Base-by-base conservation (phyloP, 2,797 vertebrate genomes). In the Pangasius krempfi region DNA sequence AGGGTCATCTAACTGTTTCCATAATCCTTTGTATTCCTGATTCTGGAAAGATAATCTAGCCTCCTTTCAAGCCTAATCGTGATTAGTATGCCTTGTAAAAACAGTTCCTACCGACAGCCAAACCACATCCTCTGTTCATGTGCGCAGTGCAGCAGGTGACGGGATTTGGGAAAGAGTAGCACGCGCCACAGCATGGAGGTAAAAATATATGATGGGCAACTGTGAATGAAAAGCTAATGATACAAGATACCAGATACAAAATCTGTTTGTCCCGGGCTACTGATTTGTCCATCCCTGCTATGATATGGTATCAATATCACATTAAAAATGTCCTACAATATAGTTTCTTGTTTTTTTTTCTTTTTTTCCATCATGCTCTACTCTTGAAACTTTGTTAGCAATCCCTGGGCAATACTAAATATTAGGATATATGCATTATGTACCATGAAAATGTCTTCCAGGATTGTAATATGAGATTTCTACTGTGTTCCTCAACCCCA, bases 401-500 rank as follows among this genome's bases (percentile, higher is more conserved):
- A 62, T 27, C 60, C 60, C 60, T 25, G 60, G 9, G 25, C 25
- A 27, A 27, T 27, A 25, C 5, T 10, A 37, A 37, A 8, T 70
- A 37, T 18, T 37, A 7, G 30, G 6, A 33, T 70, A 33, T 70
- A 37, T 44, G 6, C 44, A 47, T 58, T 13, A 10, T 27, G 13
- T 2, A 16, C 37, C 37, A 6, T 62, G 25, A 30, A 44, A 82
- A 76, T 20, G 18, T 1, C 14, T 16, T n/a, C 75, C 25, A 62
- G 56, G 10, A 40, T 40, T 84, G 60, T 10, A 44, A 70, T 33
- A 52, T 37, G 44, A 12, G 50, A 54, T 52, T 52, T 84, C 30
- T 25, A 70, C 83, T 80, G 14, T 87, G 40, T 70, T 66, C 37
- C 75, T 84, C 37, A 81, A 13, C 16, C 64, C 10, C 64, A 70